These are phyloP conservation scores for Drosophila leontia DNA, from an alignment of 1,140 invertebrate genomes.

Conservation along the genomic window DNA sequence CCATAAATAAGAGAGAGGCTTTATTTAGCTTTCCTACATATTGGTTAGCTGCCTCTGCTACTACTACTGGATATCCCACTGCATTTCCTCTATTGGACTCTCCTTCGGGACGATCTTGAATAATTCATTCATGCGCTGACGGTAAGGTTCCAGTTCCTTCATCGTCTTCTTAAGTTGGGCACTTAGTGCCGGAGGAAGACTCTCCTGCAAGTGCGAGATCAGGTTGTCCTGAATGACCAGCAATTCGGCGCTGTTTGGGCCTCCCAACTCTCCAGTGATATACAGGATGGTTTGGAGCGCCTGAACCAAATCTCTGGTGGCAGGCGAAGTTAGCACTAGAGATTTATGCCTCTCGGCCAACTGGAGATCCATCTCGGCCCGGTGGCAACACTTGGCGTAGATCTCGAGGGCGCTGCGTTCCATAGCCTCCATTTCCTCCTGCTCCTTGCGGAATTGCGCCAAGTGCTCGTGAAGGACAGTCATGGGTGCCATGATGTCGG, in stretches of 20 bases:
- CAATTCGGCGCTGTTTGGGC: slow-evolving; percentile 37
- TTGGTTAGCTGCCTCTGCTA: neutral
- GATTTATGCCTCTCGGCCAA: neutral
- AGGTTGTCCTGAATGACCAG: slow-evolving; percentile 26
- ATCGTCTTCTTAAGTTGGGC: slow-evolving; percentile 12
- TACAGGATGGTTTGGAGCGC: slow-evolving; percentile 55
- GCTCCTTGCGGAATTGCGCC: slow-evolving; percentile 4
- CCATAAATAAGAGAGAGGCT: slow-evolving; percentile 34
- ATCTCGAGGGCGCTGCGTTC: slow-evolving; percentile 9
- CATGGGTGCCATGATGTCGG: slow-evolving; percentile 39
- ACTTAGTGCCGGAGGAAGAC: slow-evolving; percentile 10
- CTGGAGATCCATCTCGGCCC: slow-evolving; percentile 55
- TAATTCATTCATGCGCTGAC: slow-evolving; percentile 6
- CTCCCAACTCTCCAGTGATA: slow-evolving; percentile 33
- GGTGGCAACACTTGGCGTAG: slow-evolving; percentile 36
- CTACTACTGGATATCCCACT: slow-evolving; percentile 1
- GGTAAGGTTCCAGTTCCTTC: neutral
- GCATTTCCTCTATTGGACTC: no score
- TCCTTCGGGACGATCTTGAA: neutral
- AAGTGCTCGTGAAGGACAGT: slow-evolving; percentile 35
- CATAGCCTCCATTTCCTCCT: neutral
- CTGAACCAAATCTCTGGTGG: slow-evolving; percentile 29
- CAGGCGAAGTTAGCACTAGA: slow-evolving; percentile 1
- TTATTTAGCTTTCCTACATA: slow-evolving; percentile 16
- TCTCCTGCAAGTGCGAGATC: slow-evolving; percentile 17